Base-by-base conservation (phyloP, 2,113 vertebrate species). In the Scopus umbretta region DNA sequence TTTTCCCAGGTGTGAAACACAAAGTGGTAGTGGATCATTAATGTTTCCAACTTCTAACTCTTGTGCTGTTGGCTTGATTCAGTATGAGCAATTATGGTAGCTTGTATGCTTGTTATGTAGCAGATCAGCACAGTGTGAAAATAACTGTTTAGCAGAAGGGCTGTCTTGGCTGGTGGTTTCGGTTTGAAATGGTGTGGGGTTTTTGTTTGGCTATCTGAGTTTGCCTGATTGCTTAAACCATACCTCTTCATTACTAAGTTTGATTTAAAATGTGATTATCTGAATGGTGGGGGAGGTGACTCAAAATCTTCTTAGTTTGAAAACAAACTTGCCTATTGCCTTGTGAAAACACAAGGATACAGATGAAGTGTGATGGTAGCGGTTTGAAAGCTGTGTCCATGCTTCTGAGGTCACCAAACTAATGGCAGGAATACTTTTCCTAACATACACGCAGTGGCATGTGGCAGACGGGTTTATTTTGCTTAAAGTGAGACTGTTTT, bases 91-190 rank as follows among this genome's bases (percentile, higher is more conserved):
- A 21, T 82, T 10, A 27, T 9, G 5, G 12, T 45, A 55, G 55
- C 16, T 38, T 38, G 32, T 56, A 23, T 3, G 2, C 5, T 21
- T 0, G 1, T 53, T 55, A 36, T 0, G 2, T 18, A 53, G 52
- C 2, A 10, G 53, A 68, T 76, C 27, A 81, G 56, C 29, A 30
- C 17, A 47, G 43, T 17, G 29, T 83, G 63, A 65, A 71, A 81
- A 34, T 30, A 67, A 18, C 25, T 29, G 5, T 38, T 43, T 9
- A 30, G 25, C 30, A 29, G 12, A 55, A 62, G 36, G 49, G 42
- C 13, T 27, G 50, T 18, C 26, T 40, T 62, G 36, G 30, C 20
- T 68, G 25, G 32, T 80, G 29, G 10, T 11, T 65, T 56, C 56
- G 63, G 38, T 27, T 38, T 42, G 22, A 63, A 62, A 25, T 30